Evolutionary conservation across 1,140 invertebrate species (phyloP), one percentile per base, ranked within the genome.

Genomic region (Melipona quadrifasciata): DNA sequence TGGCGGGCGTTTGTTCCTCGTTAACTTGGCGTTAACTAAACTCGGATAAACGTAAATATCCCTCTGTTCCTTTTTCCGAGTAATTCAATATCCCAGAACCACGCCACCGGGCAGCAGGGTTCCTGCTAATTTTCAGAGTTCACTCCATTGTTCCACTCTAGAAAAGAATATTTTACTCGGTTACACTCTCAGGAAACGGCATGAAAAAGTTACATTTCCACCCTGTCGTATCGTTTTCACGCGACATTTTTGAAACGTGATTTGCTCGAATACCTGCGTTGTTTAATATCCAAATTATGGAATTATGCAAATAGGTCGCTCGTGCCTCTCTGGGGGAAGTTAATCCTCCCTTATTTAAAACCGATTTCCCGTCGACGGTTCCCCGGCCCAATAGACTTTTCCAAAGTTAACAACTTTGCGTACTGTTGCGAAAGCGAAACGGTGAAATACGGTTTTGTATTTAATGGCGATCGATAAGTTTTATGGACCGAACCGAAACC

Each of bases 401-500:
- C 67, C 6, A 34, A 68, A 17, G 11, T 17, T 31, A 31, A 16
- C n/a, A 70, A 39, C 53, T 47, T 47, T 51, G 55, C 79, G 65
- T 74, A 58, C 79, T 80, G 75, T 85, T 82, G n/a, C 73, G 79
- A 72, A 34, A 47, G 8, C 39, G 39, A 47, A 47, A 47, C 51
- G 53, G 53, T 75, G 65, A 85, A 80, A 79, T 82, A 89, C 78
- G 82, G 75, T 79, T 47, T 47, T n/a, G 72, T 65, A 85, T 65
- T 88, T 88, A 89, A 89, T 85, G 71, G 76, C 74, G 67, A 79
- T 72, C 65, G 87, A 89, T 82, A 88, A 88, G 71, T 83, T 88
- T 89, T 85, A 85, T 85, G 86, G 79, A 71, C 31, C 65, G 64
- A 72, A 80, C 61, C 51, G 39, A 47, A 47, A 8, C 39, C 39